Base-by-base conservation (phyloP, 2,113 vertebrate genomes). In the Willisornis vidua region DNA sequence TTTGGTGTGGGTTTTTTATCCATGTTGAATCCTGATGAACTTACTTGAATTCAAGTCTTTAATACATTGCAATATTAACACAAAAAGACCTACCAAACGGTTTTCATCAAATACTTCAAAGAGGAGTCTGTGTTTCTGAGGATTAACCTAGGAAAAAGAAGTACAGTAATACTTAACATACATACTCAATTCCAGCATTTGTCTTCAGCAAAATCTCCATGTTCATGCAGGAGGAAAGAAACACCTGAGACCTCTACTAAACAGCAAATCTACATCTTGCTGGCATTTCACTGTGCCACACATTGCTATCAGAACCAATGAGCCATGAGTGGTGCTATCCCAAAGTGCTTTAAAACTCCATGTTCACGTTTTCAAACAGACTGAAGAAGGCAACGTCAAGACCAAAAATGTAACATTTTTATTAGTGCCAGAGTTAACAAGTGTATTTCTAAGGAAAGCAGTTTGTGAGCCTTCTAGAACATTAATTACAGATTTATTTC, bases 31-130 rank as follows among this genome's bases (percentile, higher is more conserved):
- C 26, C 26, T 80, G 33, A 39, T 35, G 9, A 86, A 78, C 17
- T 67, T 77, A 29, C 17, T 58, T 87, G 61, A 37, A 61, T 17
- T 61, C 28, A 70, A 46, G n/a, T 33, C 25, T 75, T 71, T 19
- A 86, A 72, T 31, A 66, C 3, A 66, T 1, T 28, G 52, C 63
- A 91, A 51, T 35, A 63, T 52, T 41, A 85, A 62, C 8, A 58
- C 12, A 57, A 29, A 25, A 25, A n/a, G 41, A 98, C 99, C 97
- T 98, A 99, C 99, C 99, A 99, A 97, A 39, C 99, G 99, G 86
- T 99, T 99, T 97, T 99, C 99, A 97, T 99, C 99, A 97, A 99
- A 99, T 63, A 99, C 99, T 98, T 99, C 99, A 71, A 99, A 98
- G 62, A 99, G 98, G 48, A 99, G 97, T 37, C 99, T 98, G 94